These are phyloP conservation scores for Cosmia trapezina DNA, from an alignment of 2,888 invertebrate species.

Conservation along the genomic window DNA sequence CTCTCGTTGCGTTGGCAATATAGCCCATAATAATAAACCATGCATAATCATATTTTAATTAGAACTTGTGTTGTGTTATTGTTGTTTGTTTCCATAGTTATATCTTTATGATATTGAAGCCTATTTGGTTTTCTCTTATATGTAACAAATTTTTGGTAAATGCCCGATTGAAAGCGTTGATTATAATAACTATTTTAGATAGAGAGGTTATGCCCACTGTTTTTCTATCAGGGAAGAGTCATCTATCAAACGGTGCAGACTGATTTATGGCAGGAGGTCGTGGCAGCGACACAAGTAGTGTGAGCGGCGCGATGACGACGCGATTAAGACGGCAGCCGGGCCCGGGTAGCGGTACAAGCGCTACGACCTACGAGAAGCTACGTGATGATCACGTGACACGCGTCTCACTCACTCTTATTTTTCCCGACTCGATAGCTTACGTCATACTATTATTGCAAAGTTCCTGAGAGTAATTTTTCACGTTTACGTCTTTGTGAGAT, in stretches of 20 bases:
- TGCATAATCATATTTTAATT: slow-evolving; percentile 57
- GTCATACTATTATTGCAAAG: slow-evolving; percentile 68
- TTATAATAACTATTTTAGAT: slow-evolving; percentile 62
- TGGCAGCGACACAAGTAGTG: slow-evolving; percentile 82
- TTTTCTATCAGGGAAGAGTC: slow-evolving; percentile 81
- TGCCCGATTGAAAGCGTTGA: slow-evolving; percentile 10
- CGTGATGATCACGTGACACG: slow-evolving; percentile 77
- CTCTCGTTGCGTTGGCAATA: slow-evolving; percentile 49
- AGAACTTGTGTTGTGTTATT: slow-evolving; percentile 25
- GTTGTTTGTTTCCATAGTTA: slow-evolving; percentile 32
- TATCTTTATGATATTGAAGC: slow-evolving; percentile 21
- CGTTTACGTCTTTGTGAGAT: slow-evolving; percentile 23
- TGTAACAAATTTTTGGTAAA: slow-evolving; percentile 10
- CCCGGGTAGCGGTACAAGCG: slow-evolving; percentile 32
- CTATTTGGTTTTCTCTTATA: slow-evolving; percentile 8
- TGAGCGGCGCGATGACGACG: slow-evolving; percentile 85
- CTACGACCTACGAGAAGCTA: slow-evolving; percentile 63
- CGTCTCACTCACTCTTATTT: slow-evolving; percentile 73
- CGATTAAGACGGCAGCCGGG: slow-evolving; percentile 75
- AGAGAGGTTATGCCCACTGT: slow-evolving; percentile 64
- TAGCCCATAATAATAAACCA: slow-evolving; percentile 52
- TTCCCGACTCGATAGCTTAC: slow-evolving; percentile 73
- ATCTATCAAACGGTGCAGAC: slow-evolving; percentile 85
- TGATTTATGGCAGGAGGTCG: slow-evolving; percentile 87
- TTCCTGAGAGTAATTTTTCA: slow-evolving; percentile 56